These are phyloP conservation scores for Takifugu bimaculatus DNA, from an alignment of 2,113 vertebrate genomes.

Conservation along the genomic window DNA sequence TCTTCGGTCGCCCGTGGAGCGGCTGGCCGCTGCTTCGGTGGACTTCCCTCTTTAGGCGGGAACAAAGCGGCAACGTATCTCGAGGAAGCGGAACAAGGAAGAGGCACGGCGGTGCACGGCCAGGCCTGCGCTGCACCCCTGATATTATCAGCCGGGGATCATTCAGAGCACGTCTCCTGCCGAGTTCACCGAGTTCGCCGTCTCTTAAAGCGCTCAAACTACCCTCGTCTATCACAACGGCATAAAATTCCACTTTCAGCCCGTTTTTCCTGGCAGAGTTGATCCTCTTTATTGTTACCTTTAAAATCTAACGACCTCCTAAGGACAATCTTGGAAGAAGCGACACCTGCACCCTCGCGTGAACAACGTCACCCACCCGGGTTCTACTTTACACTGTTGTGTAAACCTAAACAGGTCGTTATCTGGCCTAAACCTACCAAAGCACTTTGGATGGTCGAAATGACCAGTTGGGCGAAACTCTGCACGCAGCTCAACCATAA, in stretches of 20 bases:
- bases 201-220: background rate
- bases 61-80: conserved; percentile 47
- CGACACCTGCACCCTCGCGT: no score
- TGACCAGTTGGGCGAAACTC: no score
- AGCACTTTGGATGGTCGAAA: no score
- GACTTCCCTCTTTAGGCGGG: conserved; percentile 60
- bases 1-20: conserved; percentile 9
- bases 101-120: conserved; percentile 29
- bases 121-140: conserved; percentile 9
- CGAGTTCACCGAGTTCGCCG: conserved; percentile 14
- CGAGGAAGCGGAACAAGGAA: conserved; percentile 39
- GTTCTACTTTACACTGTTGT: no score
- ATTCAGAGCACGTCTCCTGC: conserved; percentile 7
- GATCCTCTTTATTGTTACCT: no score
- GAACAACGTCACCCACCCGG: no score
- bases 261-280: background rate
- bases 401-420: no score
- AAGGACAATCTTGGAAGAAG: no score
- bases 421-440: no score
- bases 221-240: background rate
- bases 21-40: conserved; percentile 28
- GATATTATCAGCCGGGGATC: conserved; percentile 24
- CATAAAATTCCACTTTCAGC: background rate
- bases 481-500: no score
- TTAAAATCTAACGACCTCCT: no score